Evolutionary conservation across 2,888 invertebrate genomes (phyloP).

Genomic region (Pinctada fucata): DNA sequence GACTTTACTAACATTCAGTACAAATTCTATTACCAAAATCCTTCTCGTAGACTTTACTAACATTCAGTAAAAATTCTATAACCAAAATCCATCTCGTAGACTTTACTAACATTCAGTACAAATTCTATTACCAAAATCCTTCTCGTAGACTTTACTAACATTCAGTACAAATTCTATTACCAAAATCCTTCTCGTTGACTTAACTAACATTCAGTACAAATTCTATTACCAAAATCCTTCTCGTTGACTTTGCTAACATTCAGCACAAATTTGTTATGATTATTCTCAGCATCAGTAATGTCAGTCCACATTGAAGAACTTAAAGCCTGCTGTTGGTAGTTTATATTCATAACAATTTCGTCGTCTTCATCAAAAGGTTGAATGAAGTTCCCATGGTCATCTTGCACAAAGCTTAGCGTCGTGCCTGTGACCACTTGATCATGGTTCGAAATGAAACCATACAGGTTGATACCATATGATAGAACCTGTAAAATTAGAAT

Average conservation of each 20-base stretch:
- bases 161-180: too few relatives aligned
- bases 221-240: not conserved
- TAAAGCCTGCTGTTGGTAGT: not conserved
- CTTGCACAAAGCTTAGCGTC: not conserved
- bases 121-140: too few relatives aligned
- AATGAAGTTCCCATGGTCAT: not conserved
- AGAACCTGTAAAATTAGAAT: not conserved
- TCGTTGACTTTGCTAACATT: not conserved
- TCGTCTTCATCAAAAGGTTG: not conserved
- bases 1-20: too few relatives aligned
- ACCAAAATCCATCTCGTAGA: too few relatives aligned
- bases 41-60: too few relatives aligned
- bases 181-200: too few relatives aligned
- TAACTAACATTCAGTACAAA: too few relatives aligned
- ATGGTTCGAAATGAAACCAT: not conserved
- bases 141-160: too few relatives aligned
- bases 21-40: too few relatives aligned
- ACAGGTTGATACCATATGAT: not conserved
- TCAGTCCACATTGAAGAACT: not conserved
- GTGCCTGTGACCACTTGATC: not conserved
- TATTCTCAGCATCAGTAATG: slow-evolving; percentile 1
- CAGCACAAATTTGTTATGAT: not conserved
- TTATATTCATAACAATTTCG: not conserved
- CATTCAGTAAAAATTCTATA: too few relatives aligned
- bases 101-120: too few relatives aligned